Base-by-base conservation (phyloP, 2,888 invertebrate species). In the Chrysomela aeneicollis region DNA sequence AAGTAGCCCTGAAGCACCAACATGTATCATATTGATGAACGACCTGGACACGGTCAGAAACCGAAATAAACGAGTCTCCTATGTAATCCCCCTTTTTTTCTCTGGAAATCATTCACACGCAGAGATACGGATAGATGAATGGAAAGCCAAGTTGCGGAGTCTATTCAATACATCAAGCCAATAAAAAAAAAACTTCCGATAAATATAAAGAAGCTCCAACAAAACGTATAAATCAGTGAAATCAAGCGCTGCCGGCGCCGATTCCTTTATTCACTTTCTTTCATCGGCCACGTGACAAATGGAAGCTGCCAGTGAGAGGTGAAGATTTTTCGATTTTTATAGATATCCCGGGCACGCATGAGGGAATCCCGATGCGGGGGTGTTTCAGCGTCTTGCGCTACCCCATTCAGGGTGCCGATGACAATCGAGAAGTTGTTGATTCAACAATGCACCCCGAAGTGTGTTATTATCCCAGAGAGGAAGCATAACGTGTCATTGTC, bases 281-380 rank as follows among this genome's bases (percentile, higher is more conserved):
- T 68, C 71, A 71, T 70, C 65, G 69, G 42, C 69, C 74, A 73
- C 74, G 78, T 82, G 82, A 82, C 81, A 82, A 82, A 82, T 82
- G 82, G 79, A 80, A 78, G 80, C 82, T 82, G 82, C 73, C 76
- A 76, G 79, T 82, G 82, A 82, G 79, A 82, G 82, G 82, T 82
- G 82, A 79, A 79, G 79, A 79, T 77, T 79, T 77, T 77, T 76
- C 80, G 79, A 81, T 81, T 81, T 81, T 82, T 82, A 78, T 80
- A 42, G 8, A 77, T 77, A 77, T 78, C 69, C 65, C 63, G 51
- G 70, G 69, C 78, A 77, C 78, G 78, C 76, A 76, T 76, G 78
- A 74, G 70, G 72, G 71, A 72, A 68, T 64, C 67, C 57, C 53
- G 69, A 59, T 55, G 26, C 15, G 50, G 59, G 49, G 26, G 18